Conservation (phyloP, 2,888 invertebrate genomes). For the Agrochola macilenta region DNA sequence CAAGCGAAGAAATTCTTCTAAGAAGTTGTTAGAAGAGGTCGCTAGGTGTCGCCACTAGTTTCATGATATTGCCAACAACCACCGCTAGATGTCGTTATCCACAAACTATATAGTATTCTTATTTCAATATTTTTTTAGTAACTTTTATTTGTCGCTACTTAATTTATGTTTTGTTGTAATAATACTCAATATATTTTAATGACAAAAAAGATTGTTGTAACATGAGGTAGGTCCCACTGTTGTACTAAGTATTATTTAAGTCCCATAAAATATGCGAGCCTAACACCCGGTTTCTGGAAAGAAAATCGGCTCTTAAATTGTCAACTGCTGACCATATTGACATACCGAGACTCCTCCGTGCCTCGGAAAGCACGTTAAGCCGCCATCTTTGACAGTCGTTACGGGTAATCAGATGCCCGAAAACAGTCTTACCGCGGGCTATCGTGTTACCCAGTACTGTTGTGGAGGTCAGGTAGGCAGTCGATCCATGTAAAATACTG, state of each 20-base stretch:
- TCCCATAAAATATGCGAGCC: background rate
- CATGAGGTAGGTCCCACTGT: slow-evolving; percentile 7
- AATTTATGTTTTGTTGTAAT: slow-evolving; percentile 4
- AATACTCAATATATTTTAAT: slow-evolving; percentile 39
- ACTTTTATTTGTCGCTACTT: slow-evolving; percentile 12
- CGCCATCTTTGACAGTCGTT: background rate
- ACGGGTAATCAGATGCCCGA: background rate
- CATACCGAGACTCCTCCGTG: background rate
- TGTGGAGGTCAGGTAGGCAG: background rate
- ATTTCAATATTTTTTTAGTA: slow-evolving; percentile 19
- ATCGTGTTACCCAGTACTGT: background rate
- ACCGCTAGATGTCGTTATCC: slow-evolving; percentile 54
- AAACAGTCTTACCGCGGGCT: background rate
- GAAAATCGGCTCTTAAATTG: slow-evolving; percentile 4
- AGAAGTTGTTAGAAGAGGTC: slow-evolving; percentile 64
- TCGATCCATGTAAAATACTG: background rate
- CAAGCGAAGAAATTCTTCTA: slow-evolving; percentile 98
- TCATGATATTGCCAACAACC: slow-evolving; percentile 49
- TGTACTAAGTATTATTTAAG: slow-evolving; percentile 47
- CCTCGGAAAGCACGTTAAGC: background rate
- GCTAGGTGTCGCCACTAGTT: slow-evolving; percentile 56
- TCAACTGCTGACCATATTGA: background rate
- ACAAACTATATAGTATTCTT: background rate
- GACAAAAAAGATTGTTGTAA: slow-evolving; percentile 15
- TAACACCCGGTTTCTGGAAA: background rate